These are phyloP conservation scores for Heteractis magnifica DNA, from an alignment of 92 coral and sea anemone genomes.

Conservation along the genomic window DNA sequence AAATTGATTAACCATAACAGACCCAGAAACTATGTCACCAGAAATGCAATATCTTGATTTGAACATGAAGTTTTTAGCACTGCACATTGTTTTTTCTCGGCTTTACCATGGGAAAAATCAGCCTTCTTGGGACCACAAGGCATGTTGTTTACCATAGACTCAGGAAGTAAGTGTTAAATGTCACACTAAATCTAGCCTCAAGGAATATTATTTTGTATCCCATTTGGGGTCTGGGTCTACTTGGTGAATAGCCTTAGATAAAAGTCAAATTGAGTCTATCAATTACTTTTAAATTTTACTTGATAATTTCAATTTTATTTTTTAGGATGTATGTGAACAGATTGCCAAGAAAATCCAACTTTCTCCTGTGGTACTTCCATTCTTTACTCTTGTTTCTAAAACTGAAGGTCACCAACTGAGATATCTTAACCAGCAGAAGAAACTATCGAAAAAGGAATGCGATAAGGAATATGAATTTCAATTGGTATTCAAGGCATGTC, in stretches of 20 bases:
- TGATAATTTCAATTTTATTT: not conserved
- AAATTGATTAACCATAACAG: too few relatives aligned
- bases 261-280: not conserved
- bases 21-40: too few relatives aligned
- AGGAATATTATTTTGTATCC: too few relatives aligned
- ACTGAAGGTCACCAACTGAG: slow-evolving; percentile 39
- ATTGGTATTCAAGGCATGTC: slow-evolving; percentile 77
- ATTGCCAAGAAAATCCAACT: slow-evolving; percentile 61
- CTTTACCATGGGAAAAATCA: too few relatives aligned
- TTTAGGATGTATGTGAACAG: slow-evolving; percentile 83
- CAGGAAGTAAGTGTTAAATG: too few relatives aligned
- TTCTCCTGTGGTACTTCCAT: slow-evolving; percentile 73
- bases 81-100: too few relatives aligned
- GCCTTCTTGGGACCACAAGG: too few relatives aligned
- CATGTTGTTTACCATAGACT: too few relatives aligned
- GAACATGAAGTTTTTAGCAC: too few relatives aligned
- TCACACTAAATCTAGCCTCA: too few relatives aligned
- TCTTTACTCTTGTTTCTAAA: slow-evolving; percentile 80
- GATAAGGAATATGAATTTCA: slow-evolving; percentile 59
- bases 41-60: too few relatives aligned
- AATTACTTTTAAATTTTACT: not conserved
- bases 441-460: slow-evolving; percentile 62
- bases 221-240: not conserved
- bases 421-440: slow-evolving; percentile 66
- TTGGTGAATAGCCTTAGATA: not conserved